phyloP scores from a whole-genome alignment of 2,888 invertebrate genomes.

The Sipha maydis region DNA sequence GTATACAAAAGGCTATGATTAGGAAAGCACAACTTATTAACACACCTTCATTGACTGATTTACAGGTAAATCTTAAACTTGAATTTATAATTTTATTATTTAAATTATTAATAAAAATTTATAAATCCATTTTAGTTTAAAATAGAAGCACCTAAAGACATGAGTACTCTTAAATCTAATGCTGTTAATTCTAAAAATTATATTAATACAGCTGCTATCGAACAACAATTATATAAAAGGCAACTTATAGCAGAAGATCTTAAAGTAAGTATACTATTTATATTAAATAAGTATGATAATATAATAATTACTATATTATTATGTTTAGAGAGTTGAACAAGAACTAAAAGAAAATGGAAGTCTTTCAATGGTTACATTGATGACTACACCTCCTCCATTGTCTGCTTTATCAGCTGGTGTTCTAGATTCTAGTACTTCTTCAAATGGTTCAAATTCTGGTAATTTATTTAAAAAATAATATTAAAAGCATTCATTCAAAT shows the following conservation, averaged over 20 bases:
- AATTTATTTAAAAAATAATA: not conserved
- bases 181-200: slow-evolving; percentile 65
- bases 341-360: slow-evolving; percentile 70
- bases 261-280: slow-evolving; percentile 66
- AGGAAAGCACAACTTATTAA: slow-evolving; percentile 56
- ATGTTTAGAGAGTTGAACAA: slow-evolving; percentile 74
- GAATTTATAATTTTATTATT: not conserved
- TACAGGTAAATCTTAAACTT: slow-evolving; percentile 20
- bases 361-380: slow-evolving; percentile 55
- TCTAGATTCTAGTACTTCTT: slow-evolving; percentile 59
- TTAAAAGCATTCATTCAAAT: not conserved
- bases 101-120: not conserved
- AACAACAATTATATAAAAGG: slow-evolving; percentile 76
- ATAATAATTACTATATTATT: slow-evolving; percentile 50
- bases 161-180: slow-evolving; percentile 67
- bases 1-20: slow-evolving; percentile 59
- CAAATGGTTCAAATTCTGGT: slow-evolving; percentile 57
- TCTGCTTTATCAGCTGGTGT: slow-evolving; percentile 50
- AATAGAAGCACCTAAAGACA: slow-evolving; percentile 67
- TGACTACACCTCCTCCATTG: slow-evolving; percentile 52
- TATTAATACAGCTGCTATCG: slow-evolving; percentile 66
- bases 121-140: slow-evolving; percentile 37
- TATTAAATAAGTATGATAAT: not conserved
- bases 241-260: slow-evolving; percentile 79
- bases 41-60: slow-evolving; percentile 27